Conservation (phyloP, 2,888 invertebrate species). For the Pasiphila rectangulata region DNA sequence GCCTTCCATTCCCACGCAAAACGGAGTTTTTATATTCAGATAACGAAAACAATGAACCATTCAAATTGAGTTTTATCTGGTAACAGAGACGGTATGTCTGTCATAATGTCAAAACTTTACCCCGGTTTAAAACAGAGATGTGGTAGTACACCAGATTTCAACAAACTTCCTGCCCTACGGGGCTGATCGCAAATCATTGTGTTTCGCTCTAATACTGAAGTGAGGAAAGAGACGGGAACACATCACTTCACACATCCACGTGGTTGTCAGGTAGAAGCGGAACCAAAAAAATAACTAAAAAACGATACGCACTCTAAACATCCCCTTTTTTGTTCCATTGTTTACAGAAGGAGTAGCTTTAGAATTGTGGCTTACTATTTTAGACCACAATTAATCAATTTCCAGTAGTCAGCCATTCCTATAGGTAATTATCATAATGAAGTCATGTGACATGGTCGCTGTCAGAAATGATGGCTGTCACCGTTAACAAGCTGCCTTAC, state of each 20-base stretch:
- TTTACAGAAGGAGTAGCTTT: constrained; percentile 69
- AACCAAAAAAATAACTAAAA: constrained; percentile 69
- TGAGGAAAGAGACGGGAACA: constrained; percentile 46
- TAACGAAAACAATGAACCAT: constrained; percentile 62
- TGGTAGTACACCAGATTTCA: constrained; percentile 73
- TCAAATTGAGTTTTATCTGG: constrained; percentile 60
- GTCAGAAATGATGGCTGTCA: constrained; percentile 31
- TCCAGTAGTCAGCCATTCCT: constrained; percentile 7
- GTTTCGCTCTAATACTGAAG: constrained; percentile 45
- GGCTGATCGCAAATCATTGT: constrained; percentile 51
- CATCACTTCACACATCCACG: constrained; percentile 64
- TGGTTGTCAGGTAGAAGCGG: constrained; percentile 74
- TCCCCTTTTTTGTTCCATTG: constrained; percentile 73
- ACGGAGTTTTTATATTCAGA: constrained; percentile 35
- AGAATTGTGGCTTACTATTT: constrained; percentile 61
- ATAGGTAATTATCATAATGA: neutral
- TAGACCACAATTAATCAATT: constrained; percentile 28
- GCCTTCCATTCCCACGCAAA: constrained; percentile 38
- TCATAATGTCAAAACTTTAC: constrained; percentile 59
- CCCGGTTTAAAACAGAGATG: constrained; percentile 68
- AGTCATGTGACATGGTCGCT: constrained; percentile 2
- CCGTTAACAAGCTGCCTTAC: constrained; percentile 13
- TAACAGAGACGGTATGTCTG: constrained; percentile 56
- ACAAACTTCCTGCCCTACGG: constrained; percentile 71
- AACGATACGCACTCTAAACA: constrained; percentile 72